A percentile compares a stretch with the other conserved stretches of the same genome.
phyloP scores from a whole-genome alignment of 2,888 invertebrate species.

The Caenorhabditis panamensis region DNA sequence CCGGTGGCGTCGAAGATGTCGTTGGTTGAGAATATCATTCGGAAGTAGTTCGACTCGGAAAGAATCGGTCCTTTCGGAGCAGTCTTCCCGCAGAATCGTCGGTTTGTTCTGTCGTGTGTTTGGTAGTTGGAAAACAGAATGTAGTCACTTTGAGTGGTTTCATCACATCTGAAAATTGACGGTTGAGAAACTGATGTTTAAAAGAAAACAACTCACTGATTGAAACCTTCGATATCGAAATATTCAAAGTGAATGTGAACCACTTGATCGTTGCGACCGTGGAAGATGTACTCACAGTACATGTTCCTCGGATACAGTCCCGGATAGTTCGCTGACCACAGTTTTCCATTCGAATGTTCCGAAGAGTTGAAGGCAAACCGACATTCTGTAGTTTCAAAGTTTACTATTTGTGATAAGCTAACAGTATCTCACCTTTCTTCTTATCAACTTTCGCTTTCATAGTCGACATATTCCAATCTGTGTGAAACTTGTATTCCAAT shows the following conservation, averaged over 20 bases:
- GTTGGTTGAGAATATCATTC: conserved; percentile 94
- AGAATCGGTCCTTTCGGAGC: conserved; percentile 68
- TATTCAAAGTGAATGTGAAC: conserved; percentile 89
- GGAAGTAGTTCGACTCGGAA: conserved; percentile 86
- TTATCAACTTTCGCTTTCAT: conserved; percentile 70
- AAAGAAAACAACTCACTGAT: conserved; percentile 88
- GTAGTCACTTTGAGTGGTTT: conserved; percentile 93
- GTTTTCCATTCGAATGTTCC: conserved; percentile 88
- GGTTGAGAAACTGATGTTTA: not conserved
- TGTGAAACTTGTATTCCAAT: conserved; percentile 70
- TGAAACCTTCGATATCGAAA: conserved; percentile 94
- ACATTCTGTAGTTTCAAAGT: conserved; percentile 83
- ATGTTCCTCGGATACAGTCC: conserved; percentile 91
- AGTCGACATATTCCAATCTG: conserved; percentile 70
- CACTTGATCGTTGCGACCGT: conserved; percentile 84
- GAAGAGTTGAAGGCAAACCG: conserved; percentile 92
- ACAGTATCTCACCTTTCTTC: conserved; percentile 59
- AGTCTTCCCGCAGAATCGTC: conserved; percentile 89
- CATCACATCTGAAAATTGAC: conserved; percentile 87
- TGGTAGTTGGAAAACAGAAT: conserved; percentile 96
- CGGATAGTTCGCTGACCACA: conserved; percentile 87
- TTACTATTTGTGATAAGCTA: not conserved
- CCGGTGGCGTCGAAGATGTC: conserved; percentile 94
- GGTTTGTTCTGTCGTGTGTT: conserved; percentile 91
- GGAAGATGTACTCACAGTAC: conserved; percentile 93